These are phyloP conservation scores for Micrasema longulum DNA, from an alignment of 1,140 invertebrate genomes.

Conservation along the genomic window DNA sequence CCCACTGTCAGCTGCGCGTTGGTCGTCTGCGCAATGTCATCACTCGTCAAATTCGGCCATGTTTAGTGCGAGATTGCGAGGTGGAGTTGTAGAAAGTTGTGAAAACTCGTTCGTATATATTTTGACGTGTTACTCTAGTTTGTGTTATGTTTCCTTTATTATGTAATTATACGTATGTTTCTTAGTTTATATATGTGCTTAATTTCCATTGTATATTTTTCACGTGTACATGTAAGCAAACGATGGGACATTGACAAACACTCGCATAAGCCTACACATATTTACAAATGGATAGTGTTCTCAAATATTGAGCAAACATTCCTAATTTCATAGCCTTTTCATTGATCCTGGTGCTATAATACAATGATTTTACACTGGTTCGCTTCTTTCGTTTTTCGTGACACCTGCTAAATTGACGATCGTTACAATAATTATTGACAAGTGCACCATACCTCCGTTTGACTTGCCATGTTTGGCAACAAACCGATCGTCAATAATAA, in stretches of 20 bases:
- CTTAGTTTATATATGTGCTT: not conserved
- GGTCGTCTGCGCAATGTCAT: constrained; percentile 50
- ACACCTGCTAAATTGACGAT: constrained; percentile 42
- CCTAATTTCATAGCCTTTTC: constrained; percentile 2
- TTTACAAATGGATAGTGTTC: constrained; percentile 40
- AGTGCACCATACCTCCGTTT: constrained; percentile 38
- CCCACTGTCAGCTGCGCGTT: constrained; percentile 38
- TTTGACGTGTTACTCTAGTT: constrained; percentile 43
- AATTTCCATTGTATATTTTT: constrained; percentile 2
- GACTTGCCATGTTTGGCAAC: constrained; percentile 49
- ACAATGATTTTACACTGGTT: too few relatives aligned
- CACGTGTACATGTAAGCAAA: constrained; percentile 23
- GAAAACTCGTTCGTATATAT: constrained; percentile 50
- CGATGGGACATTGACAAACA: constrained; percentile 29
- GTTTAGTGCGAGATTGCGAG: constrained; percentile 41
- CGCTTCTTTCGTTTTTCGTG: constrained; percentile 2
- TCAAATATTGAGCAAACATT: constrained; percentile 42
- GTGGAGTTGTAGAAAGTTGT: constrained; percentile 51
- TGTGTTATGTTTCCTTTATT: constrained; percentile 38
- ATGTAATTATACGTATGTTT: constrained; percentile 44
- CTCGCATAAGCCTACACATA: constrained; percentile 44
- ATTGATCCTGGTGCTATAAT: constrained; percentile 20
- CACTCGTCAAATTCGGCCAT: constrained; percentile 50
- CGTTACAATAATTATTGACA: constrained; percentile 29
- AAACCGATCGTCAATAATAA: constrained; percentile 41